Percentiles rank a stretch among this genome's conserved stretches.
Evolutionary conservation across 2,113 vertebrate genomes (phyloP).

Genomic region (Petromus typicus): DNA sequence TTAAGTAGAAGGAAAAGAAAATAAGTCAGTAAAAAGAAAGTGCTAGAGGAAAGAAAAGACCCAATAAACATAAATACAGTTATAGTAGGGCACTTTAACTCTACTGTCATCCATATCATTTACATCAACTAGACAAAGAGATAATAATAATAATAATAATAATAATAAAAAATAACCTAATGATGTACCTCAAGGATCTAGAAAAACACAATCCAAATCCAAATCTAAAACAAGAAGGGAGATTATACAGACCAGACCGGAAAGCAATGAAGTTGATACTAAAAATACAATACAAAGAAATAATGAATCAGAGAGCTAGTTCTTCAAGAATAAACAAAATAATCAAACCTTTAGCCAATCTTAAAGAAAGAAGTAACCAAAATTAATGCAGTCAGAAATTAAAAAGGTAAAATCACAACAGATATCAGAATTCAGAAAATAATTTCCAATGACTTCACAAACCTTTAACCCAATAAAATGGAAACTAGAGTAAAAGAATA

Average conservation of each 20-base stretch:
- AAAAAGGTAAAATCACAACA: background rate
- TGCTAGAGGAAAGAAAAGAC: background rate
- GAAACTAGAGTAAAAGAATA: background rate
- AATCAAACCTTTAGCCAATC: background rate
- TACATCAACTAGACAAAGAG: background rate
- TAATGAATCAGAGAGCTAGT: background rate
- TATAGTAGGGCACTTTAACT: background rate
- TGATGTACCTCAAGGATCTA: background rate
- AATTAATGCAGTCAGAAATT: background rate
- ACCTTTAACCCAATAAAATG: background rate
- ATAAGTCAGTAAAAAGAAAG: background rate
- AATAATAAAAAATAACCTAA: background rate
- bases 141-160: too few relatives aligned
- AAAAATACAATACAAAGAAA: background rate
- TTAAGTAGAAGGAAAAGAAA: background rate
- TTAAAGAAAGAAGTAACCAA: background rate
- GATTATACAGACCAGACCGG: background rate
- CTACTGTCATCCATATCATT: background rate
- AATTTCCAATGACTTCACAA: background rate
- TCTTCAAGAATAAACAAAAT: background rate
- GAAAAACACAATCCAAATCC: background rate
- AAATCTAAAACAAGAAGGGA: background rate
- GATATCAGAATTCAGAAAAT: background rate
- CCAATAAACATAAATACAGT: background rate
- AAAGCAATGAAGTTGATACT: background rate